A percentile compares a stretch with the other conserved stretches of the same genome.
These are phyloP conservation scores for Tinea pellionella DNA, from an alignment of 2,888 invertebrate species.

Conservation along the genomic window DNA sequence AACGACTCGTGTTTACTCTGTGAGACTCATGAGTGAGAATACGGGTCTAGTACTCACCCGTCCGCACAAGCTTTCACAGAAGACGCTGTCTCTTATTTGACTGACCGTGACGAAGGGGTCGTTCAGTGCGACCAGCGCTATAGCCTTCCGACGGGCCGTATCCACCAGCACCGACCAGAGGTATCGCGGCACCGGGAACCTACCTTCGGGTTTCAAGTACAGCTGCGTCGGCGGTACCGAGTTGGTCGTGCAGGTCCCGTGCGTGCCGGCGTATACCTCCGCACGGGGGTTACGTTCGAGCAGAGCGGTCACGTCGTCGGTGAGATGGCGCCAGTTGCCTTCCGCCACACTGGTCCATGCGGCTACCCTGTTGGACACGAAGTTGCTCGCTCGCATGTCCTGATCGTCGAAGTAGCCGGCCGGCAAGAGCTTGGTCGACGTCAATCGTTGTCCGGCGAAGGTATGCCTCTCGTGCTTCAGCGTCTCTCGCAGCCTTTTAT, in stretches of 20 bases:
- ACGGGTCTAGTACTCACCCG: conserved; percentile 19
- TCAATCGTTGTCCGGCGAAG: conserved; percentile 42
- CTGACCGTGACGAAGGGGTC: conserved; percentile 57
- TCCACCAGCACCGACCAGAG: conserved; percentile 48
- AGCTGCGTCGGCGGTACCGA: conserved; percentile 19
- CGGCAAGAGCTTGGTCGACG: conserved; percentile 36
- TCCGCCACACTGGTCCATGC: conserved; percentile 46
- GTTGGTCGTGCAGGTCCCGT: conserved; percentile 26
- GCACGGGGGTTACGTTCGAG: conserved; percentile 20
- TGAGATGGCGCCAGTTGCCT: conserved; percentile 39
- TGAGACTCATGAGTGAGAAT: too few species aligned
- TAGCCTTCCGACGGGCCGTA: conserved; percentile 21
- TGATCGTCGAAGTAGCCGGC: conserved; percentile 45
- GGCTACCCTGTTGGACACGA: conserved; percentile 44
- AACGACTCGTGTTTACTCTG: neutral
- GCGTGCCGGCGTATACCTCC: conserved; percentile 33
- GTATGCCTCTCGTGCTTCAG: conserved; percentile 35
- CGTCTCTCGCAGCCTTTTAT: conserved; percentile 40
- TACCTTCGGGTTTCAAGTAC: conserved; percentile 23
- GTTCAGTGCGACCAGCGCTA: conserved; percentile 46
- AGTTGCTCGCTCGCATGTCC: conserved; percentile 40
- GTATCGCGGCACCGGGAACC: conserved; percentile 52
- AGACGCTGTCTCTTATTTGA: conserved; percentile 45
- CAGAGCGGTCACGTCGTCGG: conserved; percentile 37
- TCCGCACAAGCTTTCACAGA: conserved; percentile 50